Evolutionary conservation across 2,888 invertebrate genomes (phyloP), one percentile per base, ranked within the genome.

Genomic region (Strigamia transsilvanica): DNA sequence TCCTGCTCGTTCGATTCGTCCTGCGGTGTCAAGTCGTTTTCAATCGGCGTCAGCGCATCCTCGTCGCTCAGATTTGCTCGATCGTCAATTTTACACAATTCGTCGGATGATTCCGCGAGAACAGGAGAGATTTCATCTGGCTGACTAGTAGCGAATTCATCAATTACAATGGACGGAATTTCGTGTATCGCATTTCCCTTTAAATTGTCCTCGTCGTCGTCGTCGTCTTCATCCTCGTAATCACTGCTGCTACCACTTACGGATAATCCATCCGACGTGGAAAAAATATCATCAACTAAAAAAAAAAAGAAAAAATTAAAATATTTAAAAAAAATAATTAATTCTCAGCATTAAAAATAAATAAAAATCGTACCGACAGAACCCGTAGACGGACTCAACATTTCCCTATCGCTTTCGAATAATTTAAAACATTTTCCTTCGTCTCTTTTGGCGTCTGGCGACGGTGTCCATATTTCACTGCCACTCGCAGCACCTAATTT

Each of bases 91-190:
- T 34, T 38, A 15, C 3, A 32, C 51, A 6, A n/a, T 46, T 27
- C 82, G 23, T 15, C 82, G 15, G 1, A 7, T 34, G 38, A 80
- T 51, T n/a, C 27, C 46, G 23, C 6, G 80, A 66, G 78, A 66
- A 80, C 6, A 61, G 81, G 32, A 13, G 23, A 27, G 27, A 66
- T 66, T 15, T 66, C 66, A 21, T 80, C 38, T 23, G 51, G 79
- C n/a, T 77, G 78, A 66, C 18, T 73, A 32, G 79, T 85, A 15
- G 83, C 82, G 6, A 85, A 86, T 85, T 93, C 93, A 86, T 93
- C 92, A 84, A 93, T 92, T 81, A 93, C 90, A 83, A 94, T 94
- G 84, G 93, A 92, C 13, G 95, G 95, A 34, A 93, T 91, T 84
- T 93, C 92, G 41, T 89, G 90, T 81, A 93, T 77, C 96, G 34